Conservation (phyloP, 2,113 vertebrate species). For the Columba livia region DNA sequence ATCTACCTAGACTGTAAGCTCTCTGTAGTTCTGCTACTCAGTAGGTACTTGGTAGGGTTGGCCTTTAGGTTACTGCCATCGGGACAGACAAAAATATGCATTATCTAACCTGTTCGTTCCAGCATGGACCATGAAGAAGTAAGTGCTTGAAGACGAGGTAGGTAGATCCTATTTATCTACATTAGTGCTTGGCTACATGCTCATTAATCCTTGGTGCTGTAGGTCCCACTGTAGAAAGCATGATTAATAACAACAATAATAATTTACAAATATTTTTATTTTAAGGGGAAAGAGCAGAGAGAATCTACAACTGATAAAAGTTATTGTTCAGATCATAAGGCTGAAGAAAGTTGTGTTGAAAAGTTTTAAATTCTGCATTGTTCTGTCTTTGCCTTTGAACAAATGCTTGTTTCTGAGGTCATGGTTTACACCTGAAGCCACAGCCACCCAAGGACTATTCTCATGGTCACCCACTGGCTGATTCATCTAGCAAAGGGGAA, state of each 20-base stretch:
- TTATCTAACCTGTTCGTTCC: background rate
- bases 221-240: background rate
- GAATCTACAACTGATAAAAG: background rate
- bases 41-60: background rate
- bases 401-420: background rate
- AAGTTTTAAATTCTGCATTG: background rate
- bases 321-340: background rate
- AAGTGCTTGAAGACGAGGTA: background rate
- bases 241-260: constrained; percentile 48
- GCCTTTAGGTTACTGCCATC: background rate
- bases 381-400: background rate
- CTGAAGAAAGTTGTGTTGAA: background rate
- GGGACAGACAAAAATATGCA: background rate
- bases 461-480: background rate
- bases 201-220: constrained; percentile 35
- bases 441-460: background rate
- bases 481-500: background rate
- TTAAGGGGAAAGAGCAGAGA: background rate
- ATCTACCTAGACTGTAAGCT: background rate
- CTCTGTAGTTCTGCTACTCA: background rate
- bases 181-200: constrained; percentile 26
- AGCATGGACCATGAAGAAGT: background rate
- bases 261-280: constrained; percentile 41
- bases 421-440: background rate
- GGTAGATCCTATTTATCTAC: constrained; percentile 28